Percentiles rank a stretch among this genome's conserved stretches.
Conservation (phyloP, 2,888 invertebrate species). For the Drosophila nigricruria region DNA sequence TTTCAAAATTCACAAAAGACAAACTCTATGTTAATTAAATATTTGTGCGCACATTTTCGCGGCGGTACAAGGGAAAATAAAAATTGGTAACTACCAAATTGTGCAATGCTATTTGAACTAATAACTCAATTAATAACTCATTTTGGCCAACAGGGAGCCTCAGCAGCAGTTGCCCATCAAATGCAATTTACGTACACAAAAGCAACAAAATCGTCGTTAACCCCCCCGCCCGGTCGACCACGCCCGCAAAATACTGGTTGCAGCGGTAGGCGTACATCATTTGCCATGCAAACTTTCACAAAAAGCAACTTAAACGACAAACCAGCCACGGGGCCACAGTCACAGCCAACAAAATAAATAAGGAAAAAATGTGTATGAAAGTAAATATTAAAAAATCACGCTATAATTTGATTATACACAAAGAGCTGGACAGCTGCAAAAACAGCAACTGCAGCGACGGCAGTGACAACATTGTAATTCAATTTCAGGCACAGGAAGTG, state of each 20-base stretch:
- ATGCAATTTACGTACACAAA: slow-evolving; percentile 49
- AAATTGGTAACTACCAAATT: slow-evolving; percentile 16
- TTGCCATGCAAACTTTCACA: slow-evolving; percentile 56
- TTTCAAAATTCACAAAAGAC: neutral
- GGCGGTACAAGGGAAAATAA: neutral
- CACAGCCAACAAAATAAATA: neutral
- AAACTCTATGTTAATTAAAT: slow-evolving; percentile 8
- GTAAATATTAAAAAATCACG: slow-evolving; percentile 38
- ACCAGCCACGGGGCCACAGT: slow-evolving; percentile 17
- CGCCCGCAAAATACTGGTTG: slow-evolving; percentile 30
- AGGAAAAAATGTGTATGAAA: neutral
- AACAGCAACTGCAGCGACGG: slow-evolving; percentile 38
- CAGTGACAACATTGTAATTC: slow-evolving; percentile 74
- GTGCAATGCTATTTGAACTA: slow-evolving; percentile 57
- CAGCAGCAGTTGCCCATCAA: slow-evolving; percentile 50
- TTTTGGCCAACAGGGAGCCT: slow-evolving; percentile 42
- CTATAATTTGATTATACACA: slow-evolving; percentile 69
- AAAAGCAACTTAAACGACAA: slow-evolving; percentile 65
- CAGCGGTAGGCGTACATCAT: slow-evolving; percentile 51
- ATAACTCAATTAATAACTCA: slow-evolving; percentile 79
- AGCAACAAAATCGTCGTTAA: slow-evolving; percentile 33
- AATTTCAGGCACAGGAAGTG: slow-evolving; percentile 68
- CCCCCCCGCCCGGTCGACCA: slow-evolving; percentile 15
- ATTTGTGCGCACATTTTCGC: slow-evolving; percentile 1
- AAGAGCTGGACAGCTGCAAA: slow-evolving; percentile 42